phyloP scores from a whole-genome alignment of 2,113 vertebrate species.

The Malurus cyaneus region DNA sequence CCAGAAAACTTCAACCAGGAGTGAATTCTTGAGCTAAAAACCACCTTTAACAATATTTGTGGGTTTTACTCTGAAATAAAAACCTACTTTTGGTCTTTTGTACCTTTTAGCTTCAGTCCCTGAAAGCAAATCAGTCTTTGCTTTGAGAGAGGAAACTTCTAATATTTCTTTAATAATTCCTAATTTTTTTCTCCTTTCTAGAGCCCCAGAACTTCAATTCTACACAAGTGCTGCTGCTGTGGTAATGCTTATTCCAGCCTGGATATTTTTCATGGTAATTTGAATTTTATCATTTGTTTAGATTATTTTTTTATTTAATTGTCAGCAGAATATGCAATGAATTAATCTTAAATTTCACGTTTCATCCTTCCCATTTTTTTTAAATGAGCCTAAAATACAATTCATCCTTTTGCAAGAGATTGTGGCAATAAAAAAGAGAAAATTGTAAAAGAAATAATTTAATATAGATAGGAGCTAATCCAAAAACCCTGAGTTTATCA shows the following conservation, averaged over 20 bases:
- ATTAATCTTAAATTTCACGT: background rate
- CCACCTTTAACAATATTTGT: background rate
- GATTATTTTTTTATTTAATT: background rate
- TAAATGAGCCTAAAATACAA: background rate
- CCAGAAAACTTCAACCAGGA: fast-evolving
- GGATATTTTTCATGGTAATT: slow-evolving; percentile 90
- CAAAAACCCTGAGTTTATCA: background rate
- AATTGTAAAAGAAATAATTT: background rate
- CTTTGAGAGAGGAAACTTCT: too few relatives aligned
- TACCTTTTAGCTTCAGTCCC: background rate
- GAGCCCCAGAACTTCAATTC: slow-evolving; percentile 94
- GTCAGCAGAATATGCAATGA: background rate
- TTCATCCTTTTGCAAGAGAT: background rate
- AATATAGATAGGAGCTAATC: background rate
- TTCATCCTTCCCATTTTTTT: background rate
- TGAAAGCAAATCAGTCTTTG: background rate
- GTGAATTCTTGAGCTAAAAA: background rate
- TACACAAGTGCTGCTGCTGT: slow-evolving; percentile 92
- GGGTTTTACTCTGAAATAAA: background rate
- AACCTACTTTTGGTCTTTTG: background rate
- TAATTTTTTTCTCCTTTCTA: slow-evolving; percentile 11
- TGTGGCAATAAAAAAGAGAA: background rate
- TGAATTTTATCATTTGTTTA: background rate
- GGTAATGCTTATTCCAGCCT: slow-evolving; percentile 92
- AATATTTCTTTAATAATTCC: too few relatives aligned